Percentiles rank a stretch among this genome's conserved stretches.
phyloP scores from a whole-genome alignment of 2,888 invertebrate genomes.

The Tiliacea aurago region DNA sequence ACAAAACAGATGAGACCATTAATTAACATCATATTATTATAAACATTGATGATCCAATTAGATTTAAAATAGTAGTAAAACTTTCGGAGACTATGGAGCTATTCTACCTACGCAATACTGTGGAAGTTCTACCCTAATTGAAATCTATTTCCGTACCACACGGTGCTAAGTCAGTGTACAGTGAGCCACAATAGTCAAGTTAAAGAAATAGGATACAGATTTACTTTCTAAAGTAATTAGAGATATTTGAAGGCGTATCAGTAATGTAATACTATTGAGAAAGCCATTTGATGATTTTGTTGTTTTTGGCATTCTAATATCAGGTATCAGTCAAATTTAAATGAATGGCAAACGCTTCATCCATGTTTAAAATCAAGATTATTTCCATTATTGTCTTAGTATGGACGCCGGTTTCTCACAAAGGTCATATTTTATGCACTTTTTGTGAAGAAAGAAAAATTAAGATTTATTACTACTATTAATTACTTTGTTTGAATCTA shows the following conservation, averaged over 20 bases:
- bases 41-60: constrained; percentile 39
- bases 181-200: constrained; percentile 45
- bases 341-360: neutral
- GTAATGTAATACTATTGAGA: constrained; percentile 41
- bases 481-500: neutral
- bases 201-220: constrained; percentile 47
- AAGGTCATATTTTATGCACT: neutral
- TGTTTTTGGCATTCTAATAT: constrained; percentile 31
- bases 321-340: neutral
- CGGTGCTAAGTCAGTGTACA: constrained; percentile 54
- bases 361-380: neutral
- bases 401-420: neutral
- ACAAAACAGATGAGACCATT: constrained; percentile 52
- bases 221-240: constrained; percentile 59
- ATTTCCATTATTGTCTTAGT: neutral
- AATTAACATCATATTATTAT: constrained; percentile 22
- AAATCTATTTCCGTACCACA: constrained; percentile 59
- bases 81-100: constrained; percentile 50
- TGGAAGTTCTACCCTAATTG: constrained; percentile 55
- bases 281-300: constrained; percentile 16
- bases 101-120: constrained; percentile 53
- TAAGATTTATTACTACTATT: neutral
- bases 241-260: constrained; percentile 41
- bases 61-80: constrained; percentile 45
- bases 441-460: neutral